These are phyloP conservation scores for Yponomeuta plumbellus DNA, from an alignment of 2,888 invertebrate species.

Conservation along the genomic window DNA sequence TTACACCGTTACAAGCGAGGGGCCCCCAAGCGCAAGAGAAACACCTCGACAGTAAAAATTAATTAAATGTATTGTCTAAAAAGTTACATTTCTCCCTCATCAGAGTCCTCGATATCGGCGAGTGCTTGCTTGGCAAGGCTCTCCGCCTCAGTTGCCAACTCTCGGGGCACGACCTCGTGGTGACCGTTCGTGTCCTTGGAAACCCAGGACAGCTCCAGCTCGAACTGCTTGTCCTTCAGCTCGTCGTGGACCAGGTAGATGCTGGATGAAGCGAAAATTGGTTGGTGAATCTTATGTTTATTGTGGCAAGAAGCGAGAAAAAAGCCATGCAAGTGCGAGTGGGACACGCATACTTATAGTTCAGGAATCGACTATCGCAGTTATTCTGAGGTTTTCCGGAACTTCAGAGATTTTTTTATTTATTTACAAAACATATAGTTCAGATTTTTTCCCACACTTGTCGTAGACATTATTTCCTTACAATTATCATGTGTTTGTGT, in stretches of 20 bases:
- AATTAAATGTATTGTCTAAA: constrained; percentile 48
- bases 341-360: too few species aligned
- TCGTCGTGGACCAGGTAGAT: constrained; percentile 95
- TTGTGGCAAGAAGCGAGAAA: too few species aligned
- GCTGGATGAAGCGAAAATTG: constrained; percentile 58
- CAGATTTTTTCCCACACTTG: too few species aligned
- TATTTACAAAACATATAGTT: too few species aligned
- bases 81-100: constrained; percentile 83
- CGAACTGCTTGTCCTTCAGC: constrained; percentile 96
- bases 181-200: constrained; percentile 86
- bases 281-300: neutral
- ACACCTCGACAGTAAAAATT: constrained; percentile 38
- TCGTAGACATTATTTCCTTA: too few species aligned
- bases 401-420: too few species aligned
- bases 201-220: constrained; percentile 96
- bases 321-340: too few species aligned
- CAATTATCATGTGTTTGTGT: too few species aligned
- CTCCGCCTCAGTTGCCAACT: constrained; percentile 88
- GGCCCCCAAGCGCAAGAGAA: neutral
- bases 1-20: neutral
- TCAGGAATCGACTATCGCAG: too few species aligned
- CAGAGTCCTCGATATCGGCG: constrained; percentile 91
- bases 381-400: too few species aligned
- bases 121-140: constrained; percentile 90
- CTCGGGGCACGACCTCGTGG: constrained; percentile 88